These are phyloP conservation scores for Dysidea cf. avara DNA, from an alignment of 37 sponge, comb jelly and placozoan genomes.

Conservation along the genomic window DNA sequence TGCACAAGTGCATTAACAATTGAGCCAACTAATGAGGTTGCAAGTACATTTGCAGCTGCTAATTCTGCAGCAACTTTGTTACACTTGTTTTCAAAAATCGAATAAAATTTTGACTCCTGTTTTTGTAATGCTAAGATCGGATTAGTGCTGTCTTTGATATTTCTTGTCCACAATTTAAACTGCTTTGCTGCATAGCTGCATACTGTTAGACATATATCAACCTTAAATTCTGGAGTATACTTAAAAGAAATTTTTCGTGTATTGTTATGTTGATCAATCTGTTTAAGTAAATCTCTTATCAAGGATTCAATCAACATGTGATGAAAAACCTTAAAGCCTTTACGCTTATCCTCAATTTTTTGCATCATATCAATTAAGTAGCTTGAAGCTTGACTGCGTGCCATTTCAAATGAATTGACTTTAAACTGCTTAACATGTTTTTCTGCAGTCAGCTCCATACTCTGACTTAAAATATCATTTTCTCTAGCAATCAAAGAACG, in stretches of 20 bases:
- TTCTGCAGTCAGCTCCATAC: no score
- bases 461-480: no score
- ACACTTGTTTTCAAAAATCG: neutral
- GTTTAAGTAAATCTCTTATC: no score
- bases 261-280: no score
- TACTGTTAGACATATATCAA: constrained; percentile 16
- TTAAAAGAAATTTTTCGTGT: neutral
- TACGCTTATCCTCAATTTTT: no score
- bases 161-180: neutral
- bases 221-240: constrained; percentile 4
- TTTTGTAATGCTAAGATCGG: constrained; percentile 3
- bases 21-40: neutral
- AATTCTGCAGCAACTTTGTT: neutral
- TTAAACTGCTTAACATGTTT: no score
- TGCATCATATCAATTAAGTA: no score
- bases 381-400: no score
- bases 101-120: neutral
- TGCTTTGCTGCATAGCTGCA: constrained; percentile 13
- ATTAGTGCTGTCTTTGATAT: neutral
- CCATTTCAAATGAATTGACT: no score
- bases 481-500: no score
- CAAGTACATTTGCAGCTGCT: constrained; percentile 5
- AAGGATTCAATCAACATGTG: no score
- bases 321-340: no score
- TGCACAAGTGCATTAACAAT: neutral